Conservation (phyloP, 2,888 invertebrate genomes). For the Busseola fusca region DNA sequence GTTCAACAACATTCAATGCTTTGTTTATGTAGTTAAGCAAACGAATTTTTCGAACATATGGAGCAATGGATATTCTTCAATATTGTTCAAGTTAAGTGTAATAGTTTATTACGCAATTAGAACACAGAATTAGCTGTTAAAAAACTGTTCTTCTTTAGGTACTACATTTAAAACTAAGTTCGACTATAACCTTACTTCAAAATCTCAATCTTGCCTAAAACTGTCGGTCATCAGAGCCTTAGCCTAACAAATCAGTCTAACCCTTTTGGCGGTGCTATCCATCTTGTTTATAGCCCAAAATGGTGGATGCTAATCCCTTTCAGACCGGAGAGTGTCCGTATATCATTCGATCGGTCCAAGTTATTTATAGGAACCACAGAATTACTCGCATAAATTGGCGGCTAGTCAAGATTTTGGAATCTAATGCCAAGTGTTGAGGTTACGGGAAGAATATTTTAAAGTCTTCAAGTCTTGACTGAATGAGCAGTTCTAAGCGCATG, state of each 20-base stretch:
- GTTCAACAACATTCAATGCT: too few species aligned
- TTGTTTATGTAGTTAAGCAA: too few species aligned
- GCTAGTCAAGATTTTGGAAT: slow-evolving; percentile 43
- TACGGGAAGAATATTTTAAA: slow-evolving; percentile 5
- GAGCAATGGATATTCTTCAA: too few species aligned
- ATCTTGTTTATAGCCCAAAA: slow-evolving; percentile 60
- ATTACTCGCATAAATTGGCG: slow-evolving; percentile 55
- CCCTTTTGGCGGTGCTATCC: slow-evolving; percentile 51
- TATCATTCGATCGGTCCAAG: slow-evolving; percentile 58
- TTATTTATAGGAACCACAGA: slow-evolving; percentile 57
- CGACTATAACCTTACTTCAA: background rate
- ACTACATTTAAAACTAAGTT: slow-evolving; percentile 5
- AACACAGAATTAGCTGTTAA: background rate
- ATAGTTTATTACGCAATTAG: too few species aligned
- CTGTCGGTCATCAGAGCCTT: slow-evolving; percentile 50
- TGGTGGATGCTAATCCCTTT: slow-evolving; percentile 61
- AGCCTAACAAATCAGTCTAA: slow-evolving; percentile 55
- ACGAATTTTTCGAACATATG: too few species aligned
- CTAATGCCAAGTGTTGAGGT: slow-evolving; percentile 32
- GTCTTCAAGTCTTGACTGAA: background rate
- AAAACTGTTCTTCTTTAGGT: background rate
- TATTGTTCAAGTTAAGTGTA: too few species aligned
- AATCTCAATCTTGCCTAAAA: slow-evolving; percentile 27
- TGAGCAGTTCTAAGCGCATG: background rate
- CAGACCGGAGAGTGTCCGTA: slow-evolving; percentile 44